Evolutionary conservation across 2,113 vertebrate genomes (phyloP), one percentile per base, ranked within the genome.

Genomic region (Solea senegalensis): DNA sequence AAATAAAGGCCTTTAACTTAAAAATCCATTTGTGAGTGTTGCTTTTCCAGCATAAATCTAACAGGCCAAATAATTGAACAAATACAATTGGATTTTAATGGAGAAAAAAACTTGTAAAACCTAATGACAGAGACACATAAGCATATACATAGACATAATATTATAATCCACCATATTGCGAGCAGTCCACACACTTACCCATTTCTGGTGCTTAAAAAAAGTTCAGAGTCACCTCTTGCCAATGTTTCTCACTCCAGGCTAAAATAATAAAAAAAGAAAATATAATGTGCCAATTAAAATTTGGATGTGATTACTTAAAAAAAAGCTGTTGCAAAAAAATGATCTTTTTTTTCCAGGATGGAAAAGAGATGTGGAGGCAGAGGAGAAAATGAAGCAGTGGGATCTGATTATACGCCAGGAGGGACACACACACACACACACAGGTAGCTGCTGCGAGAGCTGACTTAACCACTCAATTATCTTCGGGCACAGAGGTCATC

Each of bases 391-490:
- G 21, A 59, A 68, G 69, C 51, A 10, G 28, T n/a, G 58, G 67
- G 62, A 80, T 76, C 60, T 81, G 66, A 82, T 82, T 75, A 75
- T 58, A 68, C 8, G 45, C 77, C 56, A 74, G 76, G 10, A 81
- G 84, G 70, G 67, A 83, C 34, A 34, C 34, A 34, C 34, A 34
- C 34, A 34, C 34, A 34, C 74, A 67, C 56, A 54, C 61, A 40
- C 78, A 84, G 84, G 80, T 88, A 83, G 57, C 72, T 71, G 77
- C 75, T 52, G 67, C 43, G 3, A 63, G 1, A 9, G 51, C 72
- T 50, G 75, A 74, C 74, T 74, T 76, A 82, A 84, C 76, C 27
- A 81, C 83, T 87, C 79, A 83, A 84, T 87, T 87, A 89, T 86
- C 77, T 75, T 13, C 26, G 68, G 72, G 70, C 72, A 66, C 59